Base-by-base conservation (phyloP, 2,113 vertebrate genomes). In the Crotalus tigris region DNA sequence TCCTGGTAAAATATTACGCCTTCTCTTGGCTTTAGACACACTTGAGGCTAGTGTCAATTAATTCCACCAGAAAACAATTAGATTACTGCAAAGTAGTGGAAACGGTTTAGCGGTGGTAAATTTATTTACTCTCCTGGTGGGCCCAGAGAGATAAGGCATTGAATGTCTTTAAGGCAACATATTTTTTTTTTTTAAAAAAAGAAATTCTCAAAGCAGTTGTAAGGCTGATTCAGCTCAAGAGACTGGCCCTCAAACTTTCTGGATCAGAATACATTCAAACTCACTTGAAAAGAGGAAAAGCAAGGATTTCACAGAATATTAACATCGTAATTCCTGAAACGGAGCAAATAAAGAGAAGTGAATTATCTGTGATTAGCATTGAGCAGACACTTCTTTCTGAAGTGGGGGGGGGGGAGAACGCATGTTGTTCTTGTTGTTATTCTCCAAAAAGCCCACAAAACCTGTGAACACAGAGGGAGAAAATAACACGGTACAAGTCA, bases 311-410 rank as follows among this genome's bases (percentile, higher is more conserved):
- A 91, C 61, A 92, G 61, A 1, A 87, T 49, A 69, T 88, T 57
- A 88, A 88, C 49, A n/a, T 26, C 3, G 0, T 29, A 33, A 88
- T 91, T 93, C 89, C 46, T 89, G 51, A 55, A 75, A 91, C 33
- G 46, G 85, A 86, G 44, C 9, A 86, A 94, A 95, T 5, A 0
- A 6, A 91, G 51, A 49, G 24, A 92, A 89, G 94, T 91, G 95
- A 51, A 69, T 33, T 86, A 69, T 23, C 89, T 91, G 90, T 55
- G 88, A 91, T 94, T 86, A 90, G 4, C 90, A 54, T 39, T 87
- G 53, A 87, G 49, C 49, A 0, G 24, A 85, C 85, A 49, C 21
- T 86, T 44, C 29, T 87, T 4, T 24, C 0, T 1, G 1, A 51
- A 93, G 24, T 10, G 87, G 90, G 49, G 6, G 46, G 49, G 49